Evolutionary conservation across 2,113 vertebrate genomes (phyloP).

Genomic region (Marmota flaviventris): DNA sequence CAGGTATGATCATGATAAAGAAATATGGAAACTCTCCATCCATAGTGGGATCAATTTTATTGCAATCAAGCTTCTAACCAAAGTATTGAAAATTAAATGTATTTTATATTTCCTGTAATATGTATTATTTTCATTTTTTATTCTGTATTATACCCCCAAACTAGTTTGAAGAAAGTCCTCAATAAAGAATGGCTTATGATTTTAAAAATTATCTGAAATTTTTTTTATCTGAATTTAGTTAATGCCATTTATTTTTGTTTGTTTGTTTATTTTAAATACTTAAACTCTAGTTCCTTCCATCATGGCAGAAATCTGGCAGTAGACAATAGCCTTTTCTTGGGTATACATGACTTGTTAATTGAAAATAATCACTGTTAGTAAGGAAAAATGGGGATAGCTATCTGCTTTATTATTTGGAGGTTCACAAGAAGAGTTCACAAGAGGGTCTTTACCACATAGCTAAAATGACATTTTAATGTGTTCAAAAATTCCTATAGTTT

Average conservation of each 20-base stretch:
- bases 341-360: neutral
- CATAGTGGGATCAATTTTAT: conserved; percentile 75
- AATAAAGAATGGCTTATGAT: neutral
- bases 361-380: neutral
- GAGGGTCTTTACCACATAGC: neutral
- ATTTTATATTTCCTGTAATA: conserved; percentile 26
- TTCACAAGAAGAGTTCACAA: neutral
- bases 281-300: neutral
- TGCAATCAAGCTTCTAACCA: conserved; percentile 80
- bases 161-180: neutral
- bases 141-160: neutral
- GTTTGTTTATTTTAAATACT: neutral
- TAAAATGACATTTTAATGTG: neutral
- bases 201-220: conserved; percentile 43
- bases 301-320: neutral
- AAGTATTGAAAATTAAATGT: conserved; percentile 73
- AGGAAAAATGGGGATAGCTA: neutral
- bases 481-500: neutral
- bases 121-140: neutral
- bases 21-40: conserved; percentile 60
- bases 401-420: neutral
- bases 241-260: neutral
- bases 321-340: neutral
- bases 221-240: conserved; percentile 8
- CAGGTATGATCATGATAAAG: conserved; percentile 75